These are phyloP conservation scores for Corvus moneduloides DNA, from an alignment of 2,113 vertebrate genomes.

Conservation along the genomic window DNA sequence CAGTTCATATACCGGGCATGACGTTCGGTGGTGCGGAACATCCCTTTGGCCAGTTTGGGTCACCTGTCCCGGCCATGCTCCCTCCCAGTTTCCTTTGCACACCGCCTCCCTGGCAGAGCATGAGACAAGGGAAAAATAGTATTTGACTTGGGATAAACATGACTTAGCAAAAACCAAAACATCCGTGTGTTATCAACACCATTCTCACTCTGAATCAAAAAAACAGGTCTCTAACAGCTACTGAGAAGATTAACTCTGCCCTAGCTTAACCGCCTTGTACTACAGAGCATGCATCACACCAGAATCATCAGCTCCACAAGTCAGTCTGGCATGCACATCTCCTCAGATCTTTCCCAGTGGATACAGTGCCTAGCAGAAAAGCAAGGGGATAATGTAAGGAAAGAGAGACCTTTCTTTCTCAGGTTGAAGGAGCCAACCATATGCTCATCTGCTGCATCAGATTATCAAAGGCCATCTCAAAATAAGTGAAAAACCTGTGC, in stretches of 20 bases:
- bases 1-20: fast-evolving
- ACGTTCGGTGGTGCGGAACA: not conserved
- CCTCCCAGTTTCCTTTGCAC: fast-evolving
- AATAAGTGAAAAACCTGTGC: not conserved
- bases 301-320: not conserved
- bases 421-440: not conserved
- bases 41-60: not conserved
- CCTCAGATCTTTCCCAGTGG: not conserved
- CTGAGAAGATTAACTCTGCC: not conserved
- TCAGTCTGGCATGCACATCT: not conserved
- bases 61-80: not conserved
- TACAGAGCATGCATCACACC: not conserved
- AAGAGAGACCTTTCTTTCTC: not conserved
- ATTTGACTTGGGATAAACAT: not conserved
- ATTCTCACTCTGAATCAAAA: not conserved
- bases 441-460: not conserved
- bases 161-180: not conserved
- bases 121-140: not conserved
- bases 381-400: not conserved
- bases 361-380: not conserved
- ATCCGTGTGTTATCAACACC: not conserved
- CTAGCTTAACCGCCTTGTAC: not conserved
- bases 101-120: not conserved
- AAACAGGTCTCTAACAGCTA: not conserved
- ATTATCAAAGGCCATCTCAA: not conserved